phyloP scores from a whole-genome alignment of 2,888 invertebrate species.

The Melipona bicolor region DNA sequence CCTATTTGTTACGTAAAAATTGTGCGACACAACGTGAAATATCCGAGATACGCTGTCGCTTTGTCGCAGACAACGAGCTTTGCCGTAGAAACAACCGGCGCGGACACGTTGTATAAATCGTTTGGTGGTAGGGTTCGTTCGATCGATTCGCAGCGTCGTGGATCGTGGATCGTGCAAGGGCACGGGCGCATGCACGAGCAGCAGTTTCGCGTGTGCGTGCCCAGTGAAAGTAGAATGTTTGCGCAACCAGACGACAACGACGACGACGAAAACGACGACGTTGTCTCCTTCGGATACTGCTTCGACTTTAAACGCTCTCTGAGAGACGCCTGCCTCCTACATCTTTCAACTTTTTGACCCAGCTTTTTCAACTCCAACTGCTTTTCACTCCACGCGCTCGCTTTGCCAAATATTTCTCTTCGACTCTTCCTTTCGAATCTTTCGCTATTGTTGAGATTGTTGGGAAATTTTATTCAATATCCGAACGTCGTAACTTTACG shows the following conservation, averaged over 20 bases:
- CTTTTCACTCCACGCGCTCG: slow-evolving; percentile 33
- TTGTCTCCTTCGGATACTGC: slow-evolving; percentile 77
- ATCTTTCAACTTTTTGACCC: slow-evolving; percentile 48
- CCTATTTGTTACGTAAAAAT: background rate
- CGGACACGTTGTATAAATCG: background rate
- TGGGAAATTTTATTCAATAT: too few species aligned
- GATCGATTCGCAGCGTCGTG: background rate
- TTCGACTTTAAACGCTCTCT: slow-evolving; percentile 79
- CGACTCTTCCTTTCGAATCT: background rate
- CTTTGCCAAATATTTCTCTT: background rate
- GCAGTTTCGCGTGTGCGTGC: slow-evolving; percentile 52
- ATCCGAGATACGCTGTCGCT: background rate
- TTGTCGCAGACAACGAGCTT: too few species aligned
- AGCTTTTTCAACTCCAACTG: slow-evolving; percentile 20
- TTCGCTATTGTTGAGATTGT: too few species aligned
- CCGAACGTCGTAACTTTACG: background rate
- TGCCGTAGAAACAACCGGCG: background rate
- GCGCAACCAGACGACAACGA: slow-evolving; percentile 76
- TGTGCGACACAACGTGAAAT: background rate
- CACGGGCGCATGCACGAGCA: slow-evolving; percentile 48
- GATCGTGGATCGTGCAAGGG: slow-evolving; percentile 41
- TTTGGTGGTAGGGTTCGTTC: background rate
- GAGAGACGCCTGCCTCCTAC: slow-evolving; percentile 57
- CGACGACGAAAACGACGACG: slow-evolving; percentile 63
- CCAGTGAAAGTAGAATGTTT: slow-evolving; percentile 82